Conservation (phyloP, 2,888 invertebrate species). For the Plebejus argus region DNA sequence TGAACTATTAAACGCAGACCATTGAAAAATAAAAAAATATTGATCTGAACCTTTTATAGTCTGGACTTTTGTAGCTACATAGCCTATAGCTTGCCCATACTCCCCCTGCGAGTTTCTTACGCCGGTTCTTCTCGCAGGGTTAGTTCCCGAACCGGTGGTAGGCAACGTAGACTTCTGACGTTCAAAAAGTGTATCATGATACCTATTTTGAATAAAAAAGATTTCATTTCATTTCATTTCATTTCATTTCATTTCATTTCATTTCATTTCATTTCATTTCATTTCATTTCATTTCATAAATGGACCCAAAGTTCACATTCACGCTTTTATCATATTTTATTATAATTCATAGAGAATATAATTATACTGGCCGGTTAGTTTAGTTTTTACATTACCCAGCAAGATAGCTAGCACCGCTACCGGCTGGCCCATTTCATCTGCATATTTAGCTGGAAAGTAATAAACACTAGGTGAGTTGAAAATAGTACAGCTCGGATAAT, state of each 20-base stretch:
- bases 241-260: no score
- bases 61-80: neutral
- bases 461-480: constrained; percentile 37
- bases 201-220: no score
- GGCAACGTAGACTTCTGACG: no score
- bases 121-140: no score
- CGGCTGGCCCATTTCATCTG: constrained; percentile 44
- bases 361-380: neutral
- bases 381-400: neutral
- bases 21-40: neutral
- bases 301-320: no score
- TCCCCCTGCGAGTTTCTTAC: no score
- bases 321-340: neutral
- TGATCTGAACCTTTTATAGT: neutral
- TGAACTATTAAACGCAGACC: neutral
- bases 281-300: no score
- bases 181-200: no score
- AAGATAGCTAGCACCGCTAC: constrained; percentile 45
- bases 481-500: constrained; percentile 21
- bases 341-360: neutral
- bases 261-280: no score
- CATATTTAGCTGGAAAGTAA: constrained; percentile 56
- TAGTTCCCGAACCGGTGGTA: no score
- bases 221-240: no score
- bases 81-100: no score